These are phyloP conservation scores for Heloderma charlesbogerti DNA, from an alignment of 2,113 vertebrate genomes.

Conservation along the genomic window DNA sequence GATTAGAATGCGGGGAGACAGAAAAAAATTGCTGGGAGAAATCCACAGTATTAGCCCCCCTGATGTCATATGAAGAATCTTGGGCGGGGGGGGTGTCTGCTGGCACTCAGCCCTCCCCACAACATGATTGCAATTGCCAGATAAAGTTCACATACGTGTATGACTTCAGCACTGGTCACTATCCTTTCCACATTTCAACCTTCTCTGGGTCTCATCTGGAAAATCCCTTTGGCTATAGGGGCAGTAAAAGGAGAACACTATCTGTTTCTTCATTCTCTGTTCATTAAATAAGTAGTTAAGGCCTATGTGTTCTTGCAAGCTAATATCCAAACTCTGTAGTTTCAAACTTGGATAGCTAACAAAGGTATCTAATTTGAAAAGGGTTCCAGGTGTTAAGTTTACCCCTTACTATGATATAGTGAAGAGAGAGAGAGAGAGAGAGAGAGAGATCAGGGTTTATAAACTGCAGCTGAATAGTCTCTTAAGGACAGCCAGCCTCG, in stretches of 20 bases:
- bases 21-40: not conserved
- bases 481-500: not conserved
- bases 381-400: not conserved
- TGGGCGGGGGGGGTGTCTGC: not conserved
- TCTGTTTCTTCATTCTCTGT: not conserved
- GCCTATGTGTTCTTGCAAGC: too few relatives aligned
- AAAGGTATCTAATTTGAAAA: slow-evolving; percentile 1
- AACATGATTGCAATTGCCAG: not conserved
- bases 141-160: not conserved
- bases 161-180: not conserved
- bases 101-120: not conserved
- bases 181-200: not conserved
- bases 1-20: not conserved
- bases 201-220: not conserved
- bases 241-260: not conserved
- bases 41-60: not conserved
- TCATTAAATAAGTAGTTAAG: too few relatives aligned
- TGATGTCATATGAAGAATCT: not conserved
- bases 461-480: slow-evolving; percentile 1
- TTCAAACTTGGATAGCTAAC: accelerated
- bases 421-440: not conserved
- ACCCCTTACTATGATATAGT: not conserved
- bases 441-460: too few relatives aligned
- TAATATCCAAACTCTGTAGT: not conserved
- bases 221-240: not conserved